These are phyloP conservation scores for Melanotaenia nigrans DNA, from an alignment of 2,797 vertebrate genomes.

Conservation along the genomic window DNA sequence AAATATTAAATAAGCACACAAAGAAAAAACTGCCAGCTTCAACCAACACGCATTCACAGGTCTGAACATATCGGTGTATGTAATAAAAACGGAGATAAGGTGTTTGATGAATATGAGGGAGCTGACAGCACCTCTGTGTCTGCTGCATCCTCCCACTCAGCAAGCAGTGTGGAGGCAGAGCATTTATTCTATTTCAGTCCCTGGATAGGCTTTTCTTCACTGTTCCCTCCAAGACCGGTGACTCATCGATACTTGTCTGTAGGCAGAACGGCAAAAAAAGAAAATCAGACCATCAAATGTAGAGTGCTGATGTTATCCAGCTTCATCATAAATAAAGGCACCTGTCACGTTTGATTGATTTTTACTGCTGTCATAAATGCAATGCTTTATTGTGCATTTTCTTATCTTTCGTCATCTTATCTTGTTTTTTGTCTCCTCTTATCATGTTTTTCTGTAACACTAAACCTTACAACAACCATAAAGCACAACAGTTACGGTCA, in stretches of 20 bases:
- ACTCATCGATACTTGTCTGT: slow-evolving; percentile 59
- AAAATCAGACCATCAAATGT: slow-evolving; percentile 19
- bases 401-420: neutral
- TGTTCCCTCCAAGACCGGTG: slow-evolving; percentile 62
- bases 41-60: slow-evolving; percentile 13
- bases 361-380: neutral
- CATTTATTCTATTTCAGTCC: slow-evolving; percentile 73
- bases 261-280: slow-evolving; percentile 26
- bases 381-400: neutral
- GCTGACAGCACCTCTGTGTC: slow-evolving; percentile 62
- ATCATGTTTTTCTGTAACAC: neutral
- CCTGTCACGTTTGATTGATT: neutral
- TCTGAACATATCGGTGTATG: neutral
- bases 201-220: slow-evolving; percentile 64
- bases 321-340: neutral
- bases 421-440: neutral
- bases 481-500: neutral
- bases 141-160: slow-evolving; percentile 72
- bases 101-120: slow-evolving; percentile 57
- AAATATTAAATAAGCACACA: neutral
- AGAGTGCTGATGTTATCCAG: slow-evolving; percentile 1
- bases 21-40: neutral
- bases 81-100: slow-evolving; percentile 33
- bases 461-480: neutral
- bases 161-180: slow-evolving; percentile 55